Conservation (phyloP, 2,797 vertebrate species). For the Sebastes jordani region DNA sequence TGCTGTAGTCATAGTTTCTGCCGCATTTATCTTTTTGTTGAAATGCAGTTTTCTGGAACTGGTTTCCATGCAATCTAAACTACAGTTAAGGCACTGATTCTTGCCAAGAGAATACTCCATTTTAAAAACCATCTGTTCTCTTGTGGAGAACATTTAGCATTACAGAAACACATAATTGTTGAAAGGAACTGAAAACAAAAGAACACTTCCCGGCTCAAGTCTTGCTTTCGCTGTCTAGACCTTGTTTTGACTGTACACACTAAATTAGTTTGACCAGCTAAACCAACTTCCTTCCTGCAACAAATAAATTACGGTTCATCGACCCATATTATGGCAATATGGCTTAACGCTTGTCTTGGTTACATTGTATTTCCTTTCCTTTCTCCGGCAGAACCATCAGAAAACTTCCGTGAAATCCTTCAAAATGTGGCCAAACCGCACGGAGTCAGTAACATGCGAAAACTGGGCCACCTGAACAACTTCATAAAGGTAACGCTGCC, state of each 20-base stretch:
- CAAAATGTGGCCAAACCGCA: conserved; percentile 98
- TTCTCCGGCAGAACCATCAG: conserved; percentile 88
- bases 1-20: background rate
- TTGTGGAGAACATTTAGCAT: background rate
- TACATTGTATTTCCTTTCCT: conserved; percentile 56
- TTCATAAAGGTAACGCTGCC: conserved; percentile 92
- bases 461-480: conserved; percentile 99
- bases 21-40: background rate
- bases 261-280: conserved; percentile 46
- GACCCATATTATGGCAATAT: conserved; percentile 61
- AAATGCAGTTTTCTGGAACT: background rate
- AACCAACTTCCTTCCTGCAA: conserved; percentile 64
- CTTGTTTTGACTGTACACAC: conserved; percentile 67
- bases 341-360: conserved; percentile 33
- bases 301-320: conserved; percentile 44
- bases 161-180: background rate
- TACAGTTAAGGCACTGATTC: background rate
- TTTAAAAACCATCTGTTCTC: background rate
- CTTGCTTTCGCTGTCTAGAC: conserved; percentile 29
- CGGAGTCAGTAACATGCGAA: conserved; percentile 99
- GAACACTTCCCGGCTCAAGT: conserved; percentile 15
- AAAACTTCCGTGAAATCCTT: conserved; percentile 97
- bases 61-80: background rate
- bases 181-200: conserved; percentile 44
- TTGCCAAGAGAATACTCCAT: background rate